phyloP scores from a whole-genome alignment of 2,113 vertebrate species.

The Crotalus viridis region DNA sequence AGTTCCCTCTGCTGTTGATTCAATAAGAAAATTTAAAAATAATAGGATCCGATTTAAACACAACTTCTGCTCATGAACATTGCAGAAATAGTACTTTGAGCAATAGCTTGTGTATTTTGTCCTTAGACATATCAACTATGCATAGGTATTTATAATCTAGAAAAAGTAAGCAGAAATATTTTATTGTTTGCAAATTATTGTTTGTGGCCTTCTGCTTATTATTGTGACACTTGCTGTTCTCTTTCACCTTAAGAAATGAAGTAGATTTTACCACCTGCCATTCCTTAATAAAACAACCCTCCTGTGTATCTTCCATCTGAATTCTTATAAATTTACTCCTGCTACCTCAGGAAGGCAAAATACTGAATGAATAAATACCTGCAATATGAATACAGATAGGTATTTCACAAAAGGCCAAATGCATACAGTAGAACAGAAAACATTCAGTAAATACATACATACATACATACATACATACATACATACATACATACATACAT shows the following conservation, averaged over 20 bases:
- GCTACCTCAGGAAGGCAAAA: slow-evolving; percentile 52
- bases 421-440: background rate
- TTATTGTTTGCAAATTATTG: slow-evolving; percentile 40
- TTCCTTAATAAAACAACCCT: slow-evolving; percentile 45
- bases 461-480: too few species aligned
- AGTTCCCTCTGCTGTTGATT: slow-evolving; percentile 47
- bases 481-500: too few species aligned
- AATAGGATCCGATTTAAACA: slow-evolving; percentile 37
- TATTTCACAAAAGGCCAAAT: background rate
- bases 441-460: slow-evolving; percentile 4
- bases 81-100: slow-evolving; percentile 40
- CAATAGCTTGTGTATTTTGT: slow-evolving; percentile 29
- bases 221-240: slow-evolving; percentile 25
- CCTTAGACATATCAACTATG: slow-evolving; percentile 25
- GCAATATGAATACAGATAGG: background rate
- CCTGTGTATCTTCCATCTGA: slow-evolving; percentile 41
- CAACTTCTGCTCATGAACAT: slow-evolving; percentile 42
- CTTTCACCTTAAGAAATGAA: slow-evolving; percentile 41
- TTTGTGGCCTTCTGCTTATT: slow-evolving; percentile 39
- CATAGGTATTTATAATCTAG: background rate
- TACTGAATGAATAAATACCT: slow-evolving; percentile 37
- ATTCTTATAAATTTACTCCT: slow-evolving; percentile 43
- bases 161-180: slow-evolving; percentile 48
- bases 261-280: slow-evolving; percentile 55
- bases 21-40: slow-evolving; percentile 42